Base-by-base conservation (phyloP, 2,888 invertebrate species). In the Gonocerus acuteangulatus region DNA sequence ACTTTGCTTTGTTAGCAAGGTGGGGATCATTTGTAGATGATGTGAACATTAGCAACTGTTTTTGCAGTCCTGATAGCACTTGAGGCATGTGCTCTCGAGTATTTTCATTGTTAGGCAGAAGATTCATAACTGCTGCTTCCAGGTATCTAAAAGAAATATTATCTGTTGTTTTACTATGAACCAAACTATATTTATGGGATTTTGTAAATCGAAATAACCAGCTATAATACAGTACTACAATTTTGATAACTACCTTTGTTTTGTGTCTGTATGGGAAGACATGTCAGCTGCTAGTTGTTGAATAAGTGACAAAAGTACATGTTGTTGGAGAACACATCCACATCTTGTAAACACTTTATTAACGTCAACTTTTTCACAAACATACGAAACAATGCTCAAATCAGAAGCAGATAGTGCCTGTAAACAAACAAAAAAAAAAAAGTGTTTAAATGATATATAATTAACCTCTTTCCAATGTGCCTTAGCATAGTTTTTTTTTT, bases 251-350 rank as follows among this genome's bases (percentile, higher is more conserved):
- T 75, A 90, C 89, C 82, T 86, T 69, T 86, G 80, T 75, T 91
- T 92, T 16, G 87, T 77, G 70, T 89, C 88, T 11, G 91, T 90
- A 70, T 92, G 86, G 66, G 86, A 84, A 65, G 82, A 80, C 77
- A 96, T 82, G 72, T 95, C 95, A 0, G 91, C 88, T 16, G 93
- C 89, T 18, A 95, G 82, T 74, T 96, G 96, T 72, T 96, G 95
- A 69, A 97, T 89, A 23, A 97, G 81, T 2, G 95, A 93, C 56
- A 97, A 79, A 67, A 96, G 79, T 62, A 95, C 92, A 69, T 89
- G 89, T 74, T 95, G 95, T 68, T 86, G 85, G 62, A 95, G 81
- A 21, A 82, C 80, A 71, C 89, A 90, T 2, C 81, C 74, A 18
- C 69, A 68, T 48, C 70, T 70, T 51, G 75, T 75, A 76, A 95